Base-by-base conservation (phyloP, 2,113 vertebrate species). In the Gymnocephalus cernua region DNA sequence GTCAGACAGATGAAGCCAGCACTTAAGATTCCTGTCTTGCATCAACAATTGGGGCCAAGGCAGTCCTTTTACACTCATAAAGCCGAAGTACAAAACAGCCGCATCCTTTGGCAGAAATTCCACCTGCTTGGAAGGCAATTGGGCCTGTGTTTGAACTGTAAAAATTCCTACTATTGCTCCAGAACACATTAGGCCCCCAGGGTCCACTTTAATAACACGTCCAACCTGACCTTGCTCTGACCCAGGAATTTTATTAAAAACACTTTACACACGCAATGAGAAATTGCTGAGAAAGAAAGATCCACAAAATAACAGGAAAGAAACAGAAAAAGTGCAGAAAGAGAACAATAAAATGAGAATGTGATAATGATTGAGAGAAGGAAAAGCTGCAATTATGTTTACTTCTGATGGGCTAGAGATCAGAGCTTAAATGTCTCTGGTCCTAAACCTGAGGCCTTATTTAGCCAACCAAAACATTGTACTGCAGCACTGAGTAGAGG, bases 161-260 rank as follows among this genome's bases (percentile, higher is more conserved):
- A 90, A 91, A 82, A 93, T 93, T 91, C 90, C 89, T 80, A 47
- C 66, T 23, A 73, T 91, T 80, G 66, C 82, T 82, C 14, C 76
- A 77, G 65, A 86, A 72, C 35, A 74, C 77, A 71, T 67, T 19
- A 58, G 54, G 45, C 63, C 62, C 63, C 27, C 18, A 23, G 64
- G 70, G 59, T 51, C 56, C 27, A 74, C 0, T 5, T 85, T 84
- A 88, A 78, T 80, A 85, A 85, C 80, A 78, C 18, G 12, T 69
- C 54, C 47, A 58, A 72, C 62, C 56, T 87, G 79, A 88, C 79
- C 56, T 77, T 67, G 27, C 54, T 56, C 32, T 77, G 25, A 62
- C 45, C 77, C 29, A 79, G 77, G 44, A 80, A 77, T 70, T 83
- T 57, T 15, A 82, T 79, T 73, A 29, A 79, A 83, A 88, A 64